Percentiles rank a stretch among this genome's conserved stretches.
These are phyloP conservation scores for Mythimna impura DNA, from an alignment of 2,888 invertebrate species.

Conservation along the genomic window DNA sequence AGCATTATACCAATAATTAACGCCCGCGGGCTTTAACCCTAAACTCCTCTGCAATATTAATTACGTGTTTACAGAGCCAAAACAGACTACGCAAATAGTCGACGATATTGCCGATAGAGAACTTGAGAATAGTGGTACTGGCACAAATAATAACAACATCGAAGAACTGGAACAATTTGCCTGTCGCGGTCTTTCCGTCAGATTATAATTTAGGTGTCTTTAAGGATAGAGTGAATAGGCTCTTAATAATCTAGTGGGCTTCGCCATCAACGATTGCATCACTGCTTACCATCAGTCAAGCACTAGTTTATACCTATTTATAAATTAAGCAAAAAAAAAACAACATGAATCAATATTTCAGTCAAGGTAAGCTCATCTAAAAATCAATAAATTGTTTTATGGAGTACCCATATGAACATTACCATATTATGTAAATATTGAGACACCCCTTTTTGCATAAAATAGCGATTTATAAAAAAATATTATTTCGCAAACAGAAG, in stretches of 20 bases:
- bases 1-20: slow-evolving; percentile 39
- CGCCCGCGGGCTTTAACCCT: slow-evolving; percentile 35
- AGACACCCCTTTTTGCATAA: neutral
- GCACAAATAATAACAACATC: neutral
- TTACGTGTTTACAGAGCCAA: slow-evolving; percentile 23
- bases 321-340: neutral
- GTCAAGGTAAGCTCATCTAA: neutral
- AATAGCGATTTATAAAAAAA: neutral
- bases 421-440: neutral
- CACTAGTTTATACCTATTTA: too few species aligned
- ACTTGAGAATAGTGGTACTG: neutral
- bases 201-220: too few species aligned
- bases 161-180: too few species aligned
- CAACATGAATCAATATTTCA: too few species aligned
- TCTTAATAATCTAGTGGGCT: too few species aligned
- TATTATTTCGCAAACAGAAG: neutral
- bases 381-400: neutral
- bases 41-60: slow-evolving; percentile 40
- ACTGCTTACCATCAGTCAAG: too few species aligned
- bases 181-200: too few species aligned
- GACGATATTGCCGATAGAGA: neutral
- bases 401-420: neutral
- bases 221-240: too few species aligned
- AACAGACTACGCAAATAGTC: slow-evolving; percentile 32
- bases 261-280: too few species aligned